A percentile compares a stretch with the other conserved stretches of the same genome.
Evolutionary conservation across 2,797 vertebrate genomes (phyloP).

Genomic region (Gymnothorax javanicus): DNA sequence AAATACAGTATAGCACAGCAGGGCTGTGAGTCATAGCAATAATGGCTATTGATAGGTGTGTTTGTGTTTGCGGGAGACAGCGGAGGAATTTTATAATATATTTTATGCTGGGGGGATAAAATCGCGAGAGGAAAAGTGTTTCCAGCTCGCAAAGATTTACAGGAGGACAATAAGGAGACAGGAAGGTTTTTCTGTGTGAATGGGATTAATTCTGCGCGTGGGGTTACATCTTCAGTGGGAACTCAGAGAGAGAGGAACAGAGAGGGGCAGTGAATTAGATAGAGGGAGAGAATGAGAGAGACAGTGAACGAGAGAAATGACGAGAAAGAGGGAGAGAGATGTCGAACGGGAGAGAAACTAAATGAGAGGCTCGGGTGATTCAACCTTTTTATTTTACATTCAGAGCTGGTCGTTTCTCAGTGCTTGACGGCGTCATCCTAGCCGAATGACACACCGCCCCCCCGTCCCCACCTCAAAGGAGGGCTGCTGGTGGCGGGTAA

Average conservation of each 20-base stretch:
- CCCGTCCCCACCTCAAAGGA: slow-evolving; percentile 21
- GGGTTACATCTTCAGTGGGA: slow-evolving; percentile 46
- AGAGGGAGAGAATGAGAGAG: slow-evolving; percentile 30
- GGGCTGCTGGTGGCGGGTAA: slow-evolving; percentile 72
- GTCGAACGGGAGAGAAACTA: slow-evolving; percentile 53
- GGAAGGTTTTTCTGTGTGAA: slow-evolving; percentile 70
- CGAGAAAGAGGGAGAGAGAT: slow-evolving; percentile 34
- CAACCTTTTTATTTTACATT: slow-evolving; percentile 64
- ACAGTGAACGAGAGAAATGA: slow-evolving; percentile 48
- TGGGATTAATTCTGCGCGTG: slow-evolving; percentile 64
- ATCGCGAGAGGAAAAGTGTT: slow-evolving; percentile 74
- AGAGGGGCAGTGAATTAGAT: slow-evolving; percentile 2
- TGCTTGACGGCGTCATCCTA: slow-evolving; percentile 60
- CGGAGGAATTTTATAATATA: neutral
- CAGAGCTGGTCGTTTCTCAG: slow-evolving; percentile 56
- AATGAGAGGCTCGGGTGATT: slow-evolving; percentile 67
- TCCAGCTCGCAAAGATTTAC: slow-evolving; percentile 76
- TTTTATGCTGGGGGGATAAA: slow-evolving; percentile 53
- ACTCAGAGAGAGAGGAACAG: slow-evolving; percentile 52
- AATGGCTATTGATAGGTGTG: slow-evolving; percentile 36
- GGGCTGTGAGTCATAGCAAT: slow-evolving; percentile 35
- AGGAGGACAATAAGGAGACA: slow-evolving; percentile 76
- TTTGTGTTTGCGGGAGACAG: slow-evolving; percentile 30
- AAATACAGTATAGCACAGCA: slow-evolving; percentile 22
- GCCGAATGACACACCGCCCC: slow-evolving; percentile 65